Conservation (phyloP, 2,113 vertebrate genomes). For the Trematocara variabile region DNA sequence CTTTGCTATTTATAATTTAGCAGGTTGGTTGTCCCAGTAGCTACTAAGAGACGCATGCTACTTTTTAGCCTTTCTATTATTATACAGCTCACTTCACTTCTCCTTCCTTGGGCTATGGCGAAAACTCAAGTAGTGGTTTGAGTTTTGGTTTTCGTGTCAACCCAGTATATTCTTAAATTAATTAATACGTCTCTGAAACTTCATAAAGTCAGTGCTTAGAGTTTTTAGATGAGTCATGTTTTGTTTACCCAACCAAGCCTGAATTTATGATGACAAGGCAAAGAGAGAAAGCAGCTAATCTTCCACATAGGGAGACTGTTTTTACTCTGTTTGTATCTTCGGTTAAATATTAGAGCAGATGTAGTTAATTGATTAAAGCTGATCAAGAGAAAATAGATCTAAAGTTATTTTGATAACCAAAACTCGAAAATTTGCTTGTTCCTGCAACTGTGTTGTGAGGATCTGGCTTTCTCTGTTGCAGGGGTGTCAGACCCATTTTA, state of each 20-base stretch:
- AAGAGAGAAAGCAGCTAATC: background rate
- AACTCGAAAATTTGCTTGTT: background rate
- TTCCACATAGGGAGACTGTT: background rate
- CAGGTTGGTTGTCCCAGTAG: constrained; percentile 33
- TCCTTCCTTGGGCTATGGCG: constrained; percentile 32
- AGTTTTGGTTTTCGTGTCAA: background rate
- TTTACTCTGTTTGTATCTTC: background rate
- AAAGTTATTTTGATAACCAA: background rate
- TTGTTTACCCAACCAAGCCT: background rate
- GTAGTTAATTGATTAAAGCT: background rate
- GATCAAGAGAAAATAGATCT: background rate
- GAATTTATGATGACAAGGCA: background rate
- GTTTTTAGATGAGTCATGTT: background rate
- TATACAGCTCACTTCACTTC: constrained; percentile 9
- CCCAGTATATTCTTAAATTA: background rate
- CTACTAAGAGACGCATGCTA: background rate
- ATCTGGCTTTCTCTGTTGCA: background rate
- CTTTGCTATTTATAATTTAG: constrained; percentile 77
- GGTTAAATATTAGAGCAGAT: background rate
- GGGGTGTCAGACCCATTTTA: background rate
- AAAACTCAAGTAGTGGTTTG: background rate
- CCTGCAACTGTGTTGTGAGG: background rate
- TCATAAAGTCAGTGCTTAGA: background rate
- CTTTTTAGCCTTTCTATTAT: constrained; percentile 43
- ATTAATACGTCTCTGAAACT: background rate